These are phyloP conservation scores for Bellardia bayeri DNA, from an alignment of 2,888 invertebrate species.

Conservation along the genomic window DNA sequence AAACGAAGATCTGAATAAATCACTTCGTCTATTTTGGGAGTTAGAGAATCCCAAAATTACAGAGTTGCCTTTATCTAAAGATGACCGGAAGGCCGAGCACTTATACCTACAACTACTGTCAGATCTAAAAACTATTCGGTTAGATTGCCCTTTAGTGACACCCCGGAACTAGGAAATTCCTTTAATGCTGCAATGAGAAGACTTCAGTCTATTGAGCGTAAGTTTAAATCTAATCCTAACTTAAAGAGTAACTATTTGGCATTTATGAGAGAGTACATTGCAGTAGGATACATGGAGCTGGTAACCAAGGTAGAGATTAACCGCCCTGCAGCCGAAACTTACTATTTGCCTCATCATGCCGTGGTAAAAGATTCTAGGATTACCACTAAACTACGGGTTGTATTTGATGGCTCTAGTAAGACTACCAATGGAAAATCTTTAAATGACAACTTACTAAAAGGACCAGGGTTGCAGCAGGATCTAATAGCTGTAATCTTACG, in stretches of 20 bases:
- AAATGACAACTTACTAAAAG: no score
- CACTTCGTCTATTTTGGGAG: constrained; percentile 36
- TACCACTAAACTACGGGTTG: no score
- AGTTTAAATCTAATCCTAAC: constrained; percentile 40
- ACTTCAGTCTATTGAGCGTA: constrained; percentile 54
- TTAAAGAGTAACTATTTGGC: constrained; percentile 17
- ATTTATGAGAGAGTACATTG: constrained; percentile 48
- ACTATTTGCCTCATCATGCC: no score
- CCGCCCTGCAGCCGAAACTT: no score
- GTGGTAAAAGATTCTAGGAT: no score
- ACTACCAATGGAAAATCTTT: no score
- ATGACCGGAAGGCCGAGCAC: not conserved
- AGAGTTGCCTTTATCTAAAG: not conserved
- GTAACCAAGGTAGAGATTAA: no score
- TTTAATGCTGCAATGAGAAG: constrained; percentile 41
- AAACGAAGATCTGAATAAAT: constrained; percentile 22
- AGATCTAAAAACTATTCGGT: constrained; percentile 14
- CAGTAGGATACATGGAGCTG: no score
- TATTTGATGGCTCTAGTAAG: no score
- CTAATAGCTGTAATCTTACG: no score
- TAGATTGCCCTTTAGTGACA: constrained; percentile 1
- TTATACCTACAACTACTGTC: not conserved
- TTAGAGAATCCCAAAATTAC: not conserved
- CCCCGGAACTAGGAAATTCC: constrained; percentile 43
- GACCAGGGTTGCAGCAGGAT: no score